Base-by-base conservation (phyloP, 2,113 vertebrate genomes). In the Anhinga rufa region DNA sequence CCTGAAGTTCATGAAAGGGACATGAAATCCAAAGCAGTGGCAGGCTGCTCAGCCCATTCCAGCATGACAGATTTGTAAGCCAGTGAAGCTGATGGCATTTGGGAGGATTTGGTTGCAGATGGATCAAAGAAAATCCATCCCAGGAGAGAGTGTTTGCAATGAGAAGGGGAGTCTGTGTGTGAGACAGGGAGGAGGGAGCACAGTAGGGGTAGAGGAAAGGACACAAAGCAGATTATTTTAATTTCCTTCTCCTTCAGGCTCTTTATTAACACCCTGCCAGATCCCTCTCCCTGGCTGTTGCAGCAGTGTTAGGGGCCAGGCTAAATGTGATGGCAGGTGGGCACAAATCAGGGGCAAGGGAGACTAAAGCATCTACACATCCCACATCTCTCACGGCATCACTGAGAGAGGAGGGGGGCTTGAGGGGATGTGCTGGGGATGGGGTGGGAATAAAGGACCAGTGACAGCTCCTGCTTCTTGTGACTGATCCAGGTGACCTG, bases 201-300 rank as follows among this genome's bases (percentile, higher is more conserved):
- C 93, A 95, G 87, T 58, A 54, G 58, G 84, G 58, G 62, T 38
- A 79, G 71, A 90, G 71, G 70, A 82, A 87, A 90, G 70, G 58
- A 91, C 75, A 93, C 36, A 93, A 82, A 82, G 65, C 55, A 88
- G 66, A 90, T 77, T 2, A 85, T 90, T 95, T 92, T 82, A 72
- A 94, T 94, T 95, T 97, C 78, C 75, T 95, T 77, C 71, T 94
- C 94, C 86, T 94, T 79, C 74, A 85, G 83, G 74, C 86, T 91
- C 46, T 90, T 93, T 94, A 96, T 96, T 96, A 97, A 79, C 93
- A 95, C 84, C 78, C 75, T 96, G 94, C 40, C 87, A 96, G 61
- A 90, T 94, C 62, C 36, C 55, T 82, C 75, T 88, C 78, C 44
- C 75, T 86, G 78, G 75, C 68, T 93, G 70, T n/a, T 72, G 49